These are phyloP conservation scores for Zaprionus vittiger DNA, from an alignment of 1,140 invertebrate species.

Conservation along the genomic window DNA sequence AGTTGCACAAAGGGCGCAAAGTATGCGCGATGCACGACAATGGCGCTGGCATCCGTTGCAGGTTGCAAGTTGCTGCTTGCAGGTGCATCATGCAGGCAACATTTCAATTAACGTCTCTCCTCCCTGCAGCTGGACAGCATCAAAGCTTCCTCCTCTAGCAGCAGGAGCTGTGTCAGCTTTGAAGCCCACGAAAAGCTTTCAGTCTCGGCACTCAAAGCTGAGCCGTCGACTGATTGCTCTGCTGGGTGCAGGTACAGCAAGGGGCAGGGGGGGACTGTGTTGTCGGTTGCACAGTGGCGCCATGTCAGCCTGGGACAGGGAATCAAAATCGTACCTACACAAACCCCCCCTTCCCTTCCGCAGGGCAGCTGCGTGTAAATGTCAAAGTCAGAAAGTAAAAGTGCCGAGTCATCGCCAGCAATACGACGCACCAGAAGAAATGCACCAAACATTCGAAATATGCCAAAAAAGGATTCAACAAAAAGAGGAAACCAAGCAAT, in stretches of 20 bases:
- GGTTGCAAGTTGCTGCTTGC: not conserved
- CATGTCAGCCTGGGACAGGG: slow-evolving; percentile 12
- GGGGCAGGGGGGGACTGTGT: not conserved
- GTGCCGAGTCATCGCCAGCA: not conserved
- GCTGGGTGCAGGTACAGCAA: not conserved
- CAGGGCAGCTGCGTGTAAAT: not conserved
- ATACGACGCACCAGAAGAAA: not conserved
- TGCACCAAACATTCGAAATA: not conserved
- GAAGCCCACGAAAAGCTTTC: slow-evolving; percentile 1
- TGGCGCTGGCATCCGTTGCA: slow-evolving; percentile 4
- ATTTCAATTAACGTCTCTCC: slow-evolving; percentile 47
- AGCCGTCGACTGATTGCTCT: slow-evolving; percentile 17
- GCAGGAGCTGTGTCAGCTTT: slow-evolving; percentile 14
- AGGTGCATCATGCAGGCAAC: slow-evolving; percentile 29
- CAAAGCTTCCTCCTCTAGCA: slow-evolving; percentile 10
- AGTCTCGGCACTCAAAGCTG: slow-evolving; percentile 22
- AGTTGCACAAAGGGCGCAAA: slow-evolving; percentile 8
- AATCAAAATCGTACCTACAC: slow-evolving; percentile 11
- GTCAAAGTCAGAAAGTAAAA: slow-evolving; percentile 7
- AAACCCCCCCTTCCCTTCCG: not conserved
- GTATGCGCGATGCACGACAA: not conserved
- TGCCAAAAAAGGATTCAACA: not conserved
- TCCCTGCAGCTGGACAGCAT: slow-evolving; percentile 7
- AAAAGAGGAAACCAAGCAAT: not conserved
- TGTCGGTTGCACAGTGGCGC: slow-evolving; percentile 1